A percentile compares a stretch with the other conserved stretches of the same genome.
phyloP scores from a whole-genome alignment of 2,797 vertebrate genomes.

The Poeciliopsis gracilis region DNA sequence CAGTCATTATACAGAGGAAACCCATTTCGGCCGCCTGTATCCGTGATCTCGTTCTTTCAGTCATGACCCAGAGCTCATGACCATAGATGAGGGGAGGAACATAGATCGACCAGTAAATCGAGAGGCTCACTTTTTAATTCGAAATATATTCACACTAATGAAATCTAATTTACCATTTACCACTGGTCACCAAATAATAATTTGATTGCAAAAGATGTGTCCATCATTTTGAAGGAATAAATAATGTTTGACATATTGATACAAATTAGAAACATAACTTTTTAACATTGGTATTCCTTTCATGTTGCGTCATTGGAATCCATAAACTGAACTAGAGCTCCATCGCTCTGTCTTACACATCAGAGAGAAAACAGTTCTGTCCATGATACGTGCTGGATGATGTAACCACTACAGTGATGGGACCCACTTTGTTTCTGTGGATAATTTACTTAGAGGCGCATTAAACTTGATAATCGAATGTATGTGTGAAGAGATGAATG shows the following conservation, averaged over 20 bases:
- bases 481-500: slow-evolving; percentile 51
- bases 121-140: too few species aligned
- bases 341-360: slow-evolving; percentile 4
- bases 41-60: too few species aligned
- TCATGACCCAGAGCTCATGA: too few species aligned
- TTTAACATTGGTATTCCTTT: neutral
- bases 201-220: neutral
- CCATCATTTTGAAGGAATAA: neutral
- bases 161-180: too few species aligned
- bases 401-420: slow-evolving; percentile 59
- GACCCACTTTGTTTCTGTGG: slow-evolving; percentile 66
- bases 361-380: slow-evolving; percentile 45
- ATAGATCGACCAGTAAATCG: too few species aligned
- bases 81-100: too few species aligned
- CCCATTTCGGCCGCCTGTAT: too few species aligned
- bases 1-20: too few species aligned
- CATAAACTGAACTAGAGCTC: slow-evolving; percentile 18
- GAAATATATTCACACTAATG: neutral
- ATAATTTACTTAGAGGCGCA: slow-evolving; percentile 69
- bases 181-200: neutral
- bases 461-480: slow-evolving; percentile 55
- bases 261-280: neutral
- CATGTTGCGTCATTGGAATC: neutral
- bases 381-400: slow-evolving; percentile 49
- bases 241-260: neutral